Evolutionary conservation across 2,113 vertebrate species (phyloP), one percentile per base, ranked within the genome.

Genomic region (Trochalopteron elliotii): DNA sequence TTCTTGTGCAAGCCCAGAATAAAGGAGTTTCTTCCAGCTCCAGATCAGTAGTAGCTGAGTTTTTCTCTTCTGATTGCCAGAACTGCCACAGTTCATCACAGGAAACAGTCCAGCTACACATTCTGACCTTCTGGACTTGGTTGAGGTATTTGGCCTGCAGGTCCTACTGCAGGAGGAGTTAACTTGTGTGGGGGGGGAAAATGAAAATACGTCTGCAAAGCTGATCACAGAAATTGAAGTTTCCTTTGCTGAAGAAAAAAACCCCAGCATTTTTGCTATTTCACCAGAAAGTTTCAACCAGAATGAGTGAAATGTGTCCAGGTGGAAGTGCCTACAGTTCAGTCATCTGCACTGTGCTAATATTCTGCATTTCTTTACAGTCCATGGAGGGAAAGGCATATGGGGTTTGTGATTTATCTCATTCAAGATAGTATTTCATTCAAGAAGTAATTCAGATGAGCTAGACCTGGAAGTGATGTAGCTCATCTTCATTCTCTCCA

Each of bases 21-120:
- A 63, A 27, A 67, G 79, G 64, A 92, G 68, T 63, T 93, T 70
- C 39, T 90, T 90, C 80, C 89, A 91, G 52, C 83, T 92, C 68
- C 80, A 94, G 64, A 77, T 61, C 63, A 92, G 35, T 22, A 87
- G 95, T 93, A 89, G 86, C 72, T 87, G 76, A 12, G 55, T 81
- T 94, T 97, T 83, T 91, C 76, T 78, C 39, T 87, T 31, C 24
- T 2, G 0, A 12, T 78, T 94, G 94, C 83, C 94, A 84, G 56
- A 91, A 78, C 80, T 78, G 77, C 83, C 72, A 28, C 35, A 84
- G 80, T 50, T 50, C 72, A 89, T 87, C 76, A 87, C 13, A 81
- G 22, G 39, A 52, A 88, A 77, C 55, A 80, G 55, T 42, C 49
- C 82, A 90, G 57, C 74, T 64, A 27, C 1, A 6, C 33, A 55